Conservation (phyloP, 2,113 vertebrate species). For the Pseudorectes ferrugineus region DNA sequence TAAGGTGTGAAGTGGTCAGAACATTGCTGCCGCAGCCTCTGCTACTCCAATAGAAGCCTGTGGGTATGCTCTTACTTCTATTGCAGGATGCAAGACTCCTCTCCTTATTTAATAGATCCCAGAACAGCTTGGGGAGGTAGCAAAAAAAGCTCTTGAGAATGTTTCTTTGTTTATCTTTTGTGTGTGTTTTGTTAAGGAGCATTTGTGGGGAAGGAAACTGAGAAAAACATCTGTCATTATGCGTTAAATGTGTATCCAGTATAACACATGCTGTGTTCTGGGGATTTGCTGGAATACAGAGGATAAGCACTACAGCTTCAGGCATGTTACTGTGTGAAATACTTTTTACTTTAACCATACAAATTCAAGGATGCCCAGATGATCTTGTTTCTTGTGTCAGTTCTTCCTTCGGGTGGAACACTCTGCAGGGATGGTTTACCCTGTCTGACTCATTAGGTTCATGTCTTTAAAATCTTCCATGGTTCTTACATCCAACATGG, state of each 20-base stretch:
- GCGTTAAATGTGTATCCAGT: fast-evolving
- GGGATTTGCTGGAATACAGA: not conserved
- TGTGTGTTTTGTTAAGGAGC: not conserved
- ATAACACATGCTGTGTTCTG: fast-evolving
- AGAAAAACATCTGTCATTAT: not conserved
- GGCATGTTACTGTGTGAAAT: not conserved
- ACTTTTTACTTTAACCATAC: not conserved
- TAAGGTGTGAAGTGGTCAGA: not conserved
- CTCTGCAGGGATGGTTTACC: not conserved
- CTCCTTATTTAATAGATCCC: not conserved
- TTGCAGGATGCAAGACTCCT: not conserved
- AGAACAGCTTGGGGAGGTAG: not conserved
- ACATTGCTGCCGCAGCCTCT: not conserved
- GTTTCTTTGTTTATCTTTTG: not conserved
- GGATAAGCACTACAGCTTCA: not conserved
- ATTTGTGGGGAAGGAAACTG: not conserved
- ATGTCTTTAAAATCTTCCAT: not conserved
- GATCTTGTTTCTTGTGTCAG: not conserved
- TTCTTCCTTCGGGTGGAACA: fast-evolving
- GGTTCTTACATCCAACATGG: not conserved
- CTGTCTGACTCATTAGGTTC: not conserved
- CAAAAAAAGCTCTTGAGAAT: not conserved
- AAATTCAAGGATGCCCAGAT: not conserved
- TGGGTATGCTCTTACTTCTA: not conserved
- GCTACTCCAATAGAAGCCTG: not conserved